A percentile compares a stretch with the other conserved stretches of the same genome.
Conservation (phyloP, 92 coral and sea anemone genomes). For the Scolanthus callimorphus region DNA sequence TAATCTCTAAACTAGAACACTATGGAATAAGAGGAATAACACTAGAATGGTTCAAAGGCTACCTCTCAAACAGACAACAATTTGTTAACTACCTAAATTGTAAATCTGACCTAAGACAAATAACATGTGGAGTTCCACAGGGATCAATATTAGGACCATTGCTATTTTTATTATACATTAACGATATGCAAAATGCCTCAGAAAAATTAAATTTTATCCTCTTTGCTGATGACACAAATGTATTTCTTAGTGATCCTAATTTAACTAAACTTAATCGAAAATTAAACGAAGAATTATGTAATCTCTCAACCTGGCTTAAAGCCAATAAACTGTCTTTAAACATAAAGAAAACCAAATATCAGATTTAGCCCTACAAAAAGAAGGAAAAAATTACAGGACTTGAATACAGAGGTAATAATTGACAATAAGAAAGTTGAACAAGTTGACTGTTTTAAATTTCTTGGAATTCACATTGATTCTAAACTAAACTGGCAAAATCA, state of each 20-base stretch:
- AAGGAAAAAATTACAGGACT: too few species aligned
- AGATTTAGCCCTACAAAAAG: too few species aligned
- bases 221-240: constrained; percentile 51
- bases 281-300: constrained; percentile 10
- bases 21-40: neutral
- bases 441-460: constrained; percentile 10
- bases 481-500: constrained; percentile 19
- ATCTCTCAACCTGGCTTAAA: constrained; percentile 10
- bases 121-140: neutral
- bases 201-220: constrained; percentile 29
- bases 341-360: constrained; percentile 22
- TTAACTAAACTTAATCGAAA: constrained; percentile 5
- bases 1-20: neutral
- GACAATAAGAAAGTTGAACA: constrained; percentile 13
- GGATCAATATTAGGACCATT: neutral
- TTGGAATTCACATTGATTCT: constrained; percentile 15
- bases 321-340: constrained; percentile 13
- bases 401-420: too few species aligned
- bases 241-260: constrained; percentile 19
- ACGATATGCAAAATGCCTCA: constrained; percentile 16
- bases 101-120: neutral
- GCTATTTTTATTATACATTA: neutral
- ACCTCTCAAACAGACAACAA: neutral
- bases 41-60: neutral
- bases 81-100: neutral